Conservation (phyloP, 1,140 invertebrate species). For the Rhopalosiphum maidis region DNA sequence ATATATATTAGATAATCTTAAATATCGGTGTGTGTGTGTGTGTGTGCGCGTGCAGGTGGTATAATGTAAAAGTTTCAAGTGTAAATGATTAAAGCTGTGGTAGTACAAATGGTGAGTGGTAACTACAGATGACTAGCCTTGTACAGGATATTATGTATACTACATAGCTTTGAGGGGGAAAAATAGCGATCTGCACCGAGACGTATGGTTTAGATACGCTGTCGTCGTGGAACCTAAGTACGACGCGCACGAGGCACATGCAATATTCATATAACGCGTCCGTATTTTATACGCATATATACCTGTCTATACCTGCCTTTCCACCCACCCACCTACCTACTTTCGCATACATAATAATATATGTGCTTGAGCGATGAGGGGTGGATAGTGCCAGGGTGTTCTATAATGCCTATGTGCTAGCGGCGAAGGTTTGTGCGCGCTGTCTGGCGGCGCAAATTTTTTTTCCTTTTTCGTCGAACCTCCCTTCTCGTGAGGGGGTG, state of each 20-base stretch:
- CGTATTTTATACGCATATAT: slow-evolving; percentile 5
- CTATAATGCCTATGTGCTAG: neutral
- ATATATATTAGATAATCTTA: neutral
- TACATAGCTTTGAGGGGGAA: neutral
- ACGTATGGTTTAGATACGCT: neutral
- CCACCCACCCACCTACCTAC: too few relatives aligned
- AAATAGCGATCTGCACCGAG: neutral
- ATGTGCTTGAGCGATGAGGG: neutral
- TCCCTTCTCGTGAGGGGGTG: too few relatives aligned
- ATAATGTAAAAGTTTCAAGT: neutral
- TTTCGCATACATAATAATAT: neutral
- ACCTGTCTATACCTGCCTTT: neutral
- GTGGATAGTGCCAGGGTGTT: neutral
- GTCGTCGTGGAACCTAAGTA: neutral
- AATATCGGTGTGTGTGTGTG: neutral
- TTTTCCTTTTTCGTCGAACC: neutral
- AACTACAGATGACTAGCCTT: neutral
- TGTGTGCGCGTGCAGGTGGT: neutral
- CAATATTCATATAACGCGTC: slow-evolving; percentile 15
- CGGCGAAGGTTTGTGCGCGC: neutral
- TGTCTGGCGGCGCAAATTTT: slow-evolving; percentile 42
- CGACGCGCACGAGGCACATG: neutral
- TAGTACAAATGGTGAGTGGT: neutral
- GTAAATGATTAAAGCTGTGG: neutral
- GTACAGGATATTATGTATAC: neutral